phyloP scores from a whole-genome alignment of 2,888 invertebrate species.

The Amphipyra tragopoginis region DNA sequence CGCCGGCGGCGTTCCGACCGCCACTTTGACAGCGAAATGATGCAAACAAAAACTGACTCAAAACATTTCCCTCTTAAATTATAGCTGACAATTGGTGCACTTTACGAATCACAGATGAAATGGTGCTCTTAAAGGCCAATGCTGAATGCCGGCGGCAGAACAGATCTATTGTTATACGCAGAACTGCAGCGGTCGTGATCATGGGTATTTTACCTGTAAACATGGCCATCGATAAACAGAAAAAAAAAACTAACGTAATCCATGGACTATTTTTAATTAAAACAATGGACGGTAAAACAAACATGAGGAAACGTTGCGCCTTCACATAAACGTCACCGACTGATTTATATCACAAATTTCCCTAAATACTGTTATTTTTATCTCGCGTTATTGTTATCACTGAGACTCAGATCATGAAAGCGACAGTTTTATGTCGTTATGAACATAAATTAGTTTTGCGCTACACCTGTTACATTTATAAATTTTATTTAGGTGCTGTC shows the following conservation, averaged over 20 bases:
- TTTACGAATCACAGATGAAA: constrained; percentile 59
- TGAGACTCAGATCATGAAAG: constrained; percentile 25
- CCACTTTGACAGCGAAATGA: constrained; percentile 71
- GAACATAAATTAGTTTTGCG: constrained; percentile 43
- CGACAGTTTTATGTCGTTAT: constrained; percentile 38
- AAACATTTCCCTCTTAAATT: constrained; percentile 45
- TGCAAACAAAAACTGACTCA: constrained; percentile 63
- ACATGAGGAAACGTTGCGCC: constrained; percentile 5
- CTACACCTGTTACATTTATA: constrained; percentile 46
- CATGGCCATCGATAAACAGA: not conserved
- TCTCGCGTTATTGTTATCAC: constrained; percentile 34
- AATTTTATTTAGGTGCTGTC: constrained; percentile 48
- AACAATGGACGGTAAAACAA: constrained; percentile 10
- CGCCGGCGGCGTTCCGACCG: constrained; percentile 58
- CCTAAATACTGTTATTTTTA: constrained; percentile 29
- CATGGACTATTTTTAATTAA: constrained; percentile 4
- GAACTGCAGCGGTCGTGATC: constrained; percentile 17
- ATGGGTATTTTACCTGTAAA: constrained; percentile 2
- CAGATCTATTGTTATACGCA: constrained; percentile 32
- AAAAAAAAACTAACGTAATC: constrained; percentile 4
- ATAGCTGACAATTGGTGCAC: constrained; percentile 58
- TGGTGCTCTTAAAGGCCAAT: constrained; percentile 46
- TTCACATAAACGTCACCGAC: constrained; percentile 33
- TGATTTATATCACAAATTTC: constrained; percentile 24
- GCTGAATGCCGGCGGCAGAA: constrained; percentile 32